Base-by-base conservation (phyloP, 64 coral and sea anemone genomes). In the Montipora capricornis region DNA sequence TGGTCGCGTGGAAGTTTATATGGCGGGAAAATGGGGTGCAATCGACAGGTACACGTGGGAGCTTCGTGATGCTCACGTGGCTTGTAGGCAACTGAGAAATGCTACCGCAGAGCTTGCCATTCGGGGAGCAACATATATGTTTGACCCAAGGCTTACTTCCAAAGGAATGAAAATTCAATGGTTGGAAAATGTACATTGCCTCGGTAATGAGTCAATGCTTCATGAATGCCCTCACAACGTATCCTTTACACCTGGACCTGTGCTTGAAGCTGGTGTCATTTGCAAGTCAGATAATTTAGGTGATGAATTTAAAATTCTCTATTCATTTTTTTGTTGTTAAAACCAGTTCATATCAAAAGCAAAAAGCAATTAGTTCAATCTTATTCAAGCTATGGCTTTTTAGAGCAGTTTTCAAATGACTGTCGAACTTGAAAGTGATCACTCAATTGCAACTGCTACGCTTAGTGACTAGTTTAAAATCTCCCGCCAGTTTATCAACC, bases 1-100 rank as follows among this genome's bases (percentile, higher is more conserved):
- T 80, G 91, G 91, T 15, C 91, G 91, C 2, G 61, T 93, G 5
- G 83, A 93, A 93, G 83, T 93, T 26, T 48, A 20, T 46, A 48
- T 93, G 46, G 91, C 75, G 29, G 75, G 62, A 66, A 80, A 68
- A 74, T 80, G 57, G 91, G 91, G 91, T 20, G 47, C 60, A 14
- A 61, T 93, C 73, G 78, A 80, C 48, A 55, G 48, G 46, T 77
- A 73, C 55, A 81, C 69, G 2, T 92, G 91, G 91, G 53, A 84
- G 24, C 29, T 92, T 11, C 37, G 20, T 10, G 61, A 77, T 77
- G 82, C 91, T 76, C 55, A 93, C 49, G 91, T 93, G 82, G 66
- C 44, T 55, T 93, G 91, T 11, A 87, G 44, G 22, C 83, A 87
- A 6, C 13, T 88, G 58, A 83, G 75, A 29, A 88, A 68, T 20